Evolutionary conservation across 2,888 invertebrate genomes (phyloP), one percentile per base, ranked within the genome.

Genomic region (Pasiphila rectangulata): DNA sequence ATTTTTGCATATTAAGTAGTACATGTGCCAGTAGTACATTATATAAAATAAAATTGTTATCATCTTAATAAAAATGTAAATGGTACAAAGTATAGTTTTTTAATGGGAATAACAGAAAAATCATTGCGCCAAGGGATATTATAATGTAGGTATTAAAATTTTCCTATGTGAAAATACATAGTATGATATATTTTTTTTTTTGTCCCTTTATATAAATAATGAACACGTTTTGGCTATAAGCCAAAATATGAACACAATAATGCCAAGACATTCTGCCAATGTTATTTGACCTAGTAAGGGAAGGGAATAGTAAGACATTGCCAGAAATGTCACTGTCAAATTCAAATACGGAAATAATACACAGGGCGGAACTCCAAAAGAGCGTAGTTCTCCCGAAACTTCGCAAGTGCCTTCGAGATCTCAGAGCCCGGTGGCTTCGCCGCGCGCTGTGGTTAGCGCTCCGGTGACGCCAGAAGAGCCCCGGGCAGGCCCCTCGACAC

Each of bases 401-500:
- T 71, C 76, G 34, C 67, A 72, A 13, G 58, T 64, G 45, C 67
- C 79, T 41, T 70, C 58, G 41, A 64, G 58, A 41, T 72, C 77
- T 32, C 64, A 73, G 64, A 73, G 67, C 54, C 67, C 72, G 39
- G 70, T 67, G 48, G 60, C 72, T 41, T 60, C 75, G 57, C 60
- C 55, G 69, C 71, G 37, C 64, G 68, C 62, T 34, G 72, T 69
- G 36, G 41, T 53, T 35, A 55, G 49, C 57, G 63, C 61, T 48
- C 63, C 70, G 24, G 61, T 48, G 58, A 58, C 63, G 39, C 64
- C 75, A 48, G 71, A 64, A 67, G 79, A 78, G 67, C 74, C 83
- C 64, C 71, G 72, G 69, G 69, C 79, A 59, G 83, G 83, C 47
- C 69, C 81, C 70, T 84, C 86, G 12, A 10, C 72, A 47, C 69